Percentiles rank a stretch among this genome's conserved stretches.
Conservation (phyloP, 2,113 vertebrate genomes). For the Xenopus laevis region DNA sequence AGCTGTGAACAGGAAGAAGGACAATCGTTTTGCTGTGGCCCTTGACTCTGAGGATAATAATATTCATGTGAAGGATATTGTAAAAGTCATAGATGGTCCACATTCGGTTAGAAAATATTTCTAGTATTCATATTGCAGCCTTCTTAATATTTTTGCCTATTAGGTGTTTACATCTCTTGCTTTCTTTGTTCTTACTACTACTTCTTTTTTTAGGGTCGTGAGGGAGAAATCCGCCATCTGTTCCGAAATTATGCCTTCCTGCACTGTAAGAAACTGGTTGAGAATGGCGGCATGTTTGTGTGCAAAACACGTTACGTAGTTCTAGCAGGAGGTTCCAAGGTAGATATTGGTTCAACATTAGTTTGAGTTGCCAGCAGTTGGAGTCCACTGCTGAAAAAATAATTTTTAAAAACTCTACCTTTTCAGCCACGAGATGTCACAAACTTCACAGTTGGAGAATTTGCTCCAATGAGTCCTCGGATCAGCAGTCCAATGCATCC, state of each 20-base stretch:
- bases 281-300: constrained; percentile 94
- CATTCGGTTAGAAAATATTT: constrained; percentile 73
- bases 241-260: constrained; percentile 87
- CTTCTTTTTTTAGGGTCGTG: constrained; percentile 71
- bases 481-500: constrained; percentile 94
- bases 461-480: constrained; percentile 88
- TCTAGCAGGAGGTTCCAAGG: constrained; percentile 88
- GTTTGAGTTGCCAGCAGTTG: too few species aligned
- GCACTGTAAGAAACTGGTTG: constrained; percentile 95
- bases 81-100: constrained; percentile 93
- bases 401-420: not conserved
- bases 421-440: constrained; percentile 85
- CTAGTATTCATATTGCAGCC: not conserved
- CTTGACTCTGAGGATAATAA: constrained; percentile 95
- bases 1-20: constrained; percentile 86
- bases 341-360: constrained; percentile 45
- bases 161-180: too few species aligned
- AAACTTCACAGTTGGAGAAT: constrained; percentile 85
- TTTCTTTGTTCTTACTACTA: fast-evolving
- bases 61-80: constrained; percentile 92
- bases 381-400: too few species aligned
- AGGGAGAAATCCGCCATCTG: constrained; percentile 88
- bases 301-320: constrained; percentile 88
- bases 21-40: constrained; percentile 89
- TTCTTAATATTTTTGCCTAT: too few species aligned